Evolutionary conservation across 2,797 vertebrate genomes (phyloP).

Genomic region (Falco rusticolus): DNA sequence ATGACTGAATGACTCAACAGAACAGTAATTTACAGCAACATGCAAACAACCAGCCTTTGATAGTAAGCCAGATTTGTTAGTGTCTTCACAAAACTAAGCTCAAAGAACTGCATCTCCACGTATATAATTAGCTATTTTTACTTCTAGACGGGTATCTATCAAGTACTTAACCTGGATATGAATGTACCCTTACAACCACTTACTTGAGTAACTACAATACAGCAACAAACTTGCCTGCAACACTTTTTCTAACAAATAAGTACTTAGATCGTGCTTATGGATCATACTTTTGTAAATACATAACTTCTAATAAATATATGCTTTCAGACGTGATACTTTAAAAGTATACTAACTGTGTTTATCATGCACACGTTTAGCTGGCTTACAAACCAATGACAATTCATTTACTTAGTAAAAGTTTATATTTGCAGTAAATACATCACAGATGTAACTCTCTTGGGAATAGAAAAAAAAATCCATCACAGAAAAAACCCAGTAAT

Average conservation of each 20-base stretch:
- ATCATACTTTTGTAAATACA: neutral
- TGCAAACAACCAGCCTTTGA: neutral
- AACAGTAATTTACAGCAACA: neutral
- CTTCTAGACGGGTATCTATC: neutral
- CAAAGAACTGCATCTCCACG: neutral
- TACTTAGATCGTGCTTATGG: neutral
- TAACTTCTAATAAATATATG: neutral
- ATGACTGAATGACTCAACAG: neutral
- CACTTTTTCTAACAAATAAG: neutral
- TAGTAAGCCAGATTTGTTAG: neutral
- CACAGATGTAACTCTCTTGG: neutral
- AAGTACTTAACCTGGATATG: neutral
- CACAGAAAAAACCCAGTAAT: fast-evolving
- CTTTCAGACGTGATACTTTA: neutral
- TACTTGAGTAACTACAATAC: neutral
- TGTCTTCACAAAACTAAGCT: neutral
- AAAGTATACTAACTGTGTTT: neutral
- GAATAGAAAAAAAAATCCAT: neutral
- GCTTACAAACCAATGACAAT: neutral
- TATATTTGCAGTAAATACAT: neutral
- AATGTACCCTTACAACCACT: neutral
- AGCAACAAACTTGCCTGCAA: neutral
- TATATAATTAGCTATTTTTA: neutral
- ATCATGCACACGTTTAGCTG: neutral
- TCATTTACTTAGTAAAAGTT: neutral